Evolutionary conservation across 2,888 invertebrate species (phyloP).

Genomic region (Scelioninae gen. 1): DNA sequence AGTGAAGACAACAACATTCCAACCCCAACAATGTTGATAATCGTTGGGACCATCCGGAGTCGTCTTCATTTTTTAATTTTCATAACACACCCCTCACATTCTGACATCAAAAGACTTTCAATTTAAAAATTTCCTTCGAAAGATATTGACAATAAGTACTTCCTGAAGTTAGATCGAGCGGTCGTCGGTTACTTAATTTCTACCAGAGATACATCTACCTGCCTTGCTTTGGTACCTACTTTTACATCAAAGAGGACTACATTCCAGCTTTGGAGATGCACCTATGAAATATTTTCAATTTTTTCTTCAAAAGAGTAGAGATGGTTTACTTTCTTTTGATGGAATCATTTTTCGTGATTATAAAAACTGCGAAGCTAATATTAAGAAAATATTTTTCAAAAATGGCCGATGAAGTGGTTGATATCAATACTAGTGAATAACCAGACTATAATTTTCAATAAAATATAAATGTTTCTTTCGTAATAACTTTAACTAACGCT

Average conservation of each 20-base stretch:
- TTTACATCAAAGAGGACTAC: constrained; percentile 41
- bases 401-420: no score
- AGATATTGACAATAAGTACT: constrained; percentile 43
- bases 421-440: no score
- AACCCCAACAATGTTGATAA: no score
- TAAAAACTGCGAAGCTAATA: no score
- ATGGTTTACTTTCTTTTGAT: no score
- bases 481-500: no score
- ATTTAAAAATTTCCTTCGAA: constrained; percentile 31
- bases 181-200: constrained; percentile 36
- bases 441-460: no score
- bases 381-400: no score
- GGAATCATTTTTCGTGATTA: no score
- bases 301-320: no score
- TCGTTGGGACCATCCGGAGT: neutral
- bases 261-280: constrained; percentile 51
- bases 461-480: no score
- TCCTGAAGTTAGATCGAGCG: constrained; percentile 37
- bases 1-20: no score
- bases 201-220: constrained; percentile 6
- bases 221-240: constrained; percentile 3
- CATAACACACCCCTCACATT: constrained; percentile 14
- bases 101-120: constrained; percentile 51
- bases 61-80: constrained; percentile 47
- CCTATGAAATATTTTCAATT: constrained; percentile 60